Base-by-base conservation (phyloP, 2,888 invertebrate species). In the Reticulitermes lucifugus region DNA sequence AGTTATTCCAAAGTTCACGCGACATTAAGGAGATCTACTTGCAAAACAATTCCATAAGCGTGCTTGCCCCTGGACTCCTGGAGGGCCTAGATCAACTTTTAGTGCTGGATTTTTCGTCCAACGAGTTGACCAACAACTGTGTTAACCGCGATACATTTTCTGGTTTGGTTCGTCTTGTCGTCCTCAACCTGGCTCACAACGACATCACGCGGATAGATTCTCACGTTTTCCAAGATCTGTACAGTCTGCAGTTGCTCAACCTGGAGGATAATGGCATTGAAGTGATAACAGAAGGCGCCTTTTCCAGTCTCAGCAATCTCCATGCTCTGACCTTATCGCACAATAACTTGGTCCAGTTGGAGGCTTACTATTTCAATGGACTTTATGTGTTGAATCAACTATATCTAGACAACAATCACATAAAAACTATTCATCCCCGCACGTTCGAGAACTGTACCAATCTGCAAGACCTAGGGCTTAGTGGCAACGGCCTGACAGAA, bases 381-480 rank as follows among this genome's bases (percentile, higher is more conserved):
- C 92, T 96, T 88, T 94, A 94, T 89, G 95, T 95, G 35, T 91
- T 96, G 86, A 94, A 94, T 89, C 95, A 95, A 89, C 92, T 96
- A 88, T 94, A 95, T 88, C 92, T 96, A 86, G 96, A 96, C 90
- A 93, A 94, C 87, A 97, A 96, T 90, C 92, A 93, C 90, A 94
- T 97, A 88, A 93, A 94, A 83, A 92, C 92, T 89, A 93, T 96
- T 82, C 94, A 96, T 90, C 92, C 93, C 82, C 93, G 94, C 88
- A 94, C 96, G 46, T 96, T 97, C 90, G 94, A 94, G 89, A 96
- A 96, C 91, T 94, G 95, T 89, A 96, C 95, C 14, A 95, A 94
- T 90, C 92, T 97, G 71, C 94, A 95, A 90, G 96, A 96, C 90
- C 92, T 96, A 88, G 95, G 95, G 79, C 91, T 96, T 87, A 95